phyloP scores from a whole-genome alignment of 2,888 invertebrate genomes.

The Branchinecta sandiegonensis region DNA sequence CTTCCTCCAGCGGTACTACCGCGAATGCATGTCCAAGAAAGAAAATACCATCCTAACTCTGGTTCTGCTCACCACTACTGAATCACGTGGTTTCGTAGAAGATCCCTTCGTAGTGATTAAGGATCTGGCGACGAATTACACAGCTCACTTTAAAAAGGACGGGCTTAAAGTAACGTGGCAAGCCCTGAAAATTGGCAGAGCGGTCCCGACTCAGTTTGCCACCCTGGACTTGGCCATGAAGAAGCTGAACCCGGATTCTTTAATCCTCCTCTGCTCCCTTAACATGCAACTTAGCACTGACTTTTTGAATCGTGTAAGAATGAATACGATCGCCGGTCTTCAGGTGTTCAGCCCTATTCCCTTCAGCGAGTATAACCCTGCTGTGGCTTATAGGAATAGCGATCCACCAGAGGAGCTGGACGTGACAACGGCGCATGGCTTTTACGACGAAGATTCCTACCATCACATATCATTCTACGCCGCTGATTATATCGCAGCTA shows the following conservation, averaged over 20 bases:
- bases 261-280: slow-evolving; percentile 52
- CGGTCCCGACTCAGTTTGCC: slow-evolving; percentile 30
- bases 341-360: slow-evolving; percentile 86
- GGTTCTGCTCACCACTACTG: slow-evolving; percentile 50
- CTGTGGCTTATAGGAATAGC: slow-evolving; percentile 31
- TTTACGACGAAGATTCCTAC: slow-evolving; percentile 58
- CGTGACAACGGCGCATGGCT: slow-evolving; percentile 56
- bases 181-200: slow-evolving; percentile 25
- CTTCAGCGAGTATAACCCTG: slow-evolving; percentile 71
- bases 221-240: slow-evolving; percentile 53
- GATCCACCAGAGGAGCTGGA: slow-evolving; percentile 42
- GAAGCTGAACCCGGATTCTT: slow-evolving; percentile 54
- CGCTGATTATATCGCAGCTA: slow-evolving; percentile 59
- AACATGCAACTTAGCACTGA: slow-evolving; percentile 58
- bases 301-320: slow-evolving; percentile 72
- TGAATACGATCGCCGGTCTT: slow-evolving; percentile 78
- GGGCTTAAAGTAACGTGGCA: slow-evolving; percentile 45
- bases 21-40: slow-evolving; percentile 54
- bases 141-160: slow-evolving; percentile 50
- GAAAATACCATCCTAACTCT: slow-evolving; percentile 63
- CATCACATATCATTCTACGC: slow-evolving; percentile 66
- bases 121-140: slow-evolving; percentile 45
- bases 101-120: slow-evolving; percentile 50
- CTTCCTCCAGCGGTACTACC: slow-evolving; percentile 59
- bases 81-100: slow-evolving; percentile 38